Conservation (phyloP, 1,140 invertebrate genomes). For the Ooceraea biroi region DNA sequence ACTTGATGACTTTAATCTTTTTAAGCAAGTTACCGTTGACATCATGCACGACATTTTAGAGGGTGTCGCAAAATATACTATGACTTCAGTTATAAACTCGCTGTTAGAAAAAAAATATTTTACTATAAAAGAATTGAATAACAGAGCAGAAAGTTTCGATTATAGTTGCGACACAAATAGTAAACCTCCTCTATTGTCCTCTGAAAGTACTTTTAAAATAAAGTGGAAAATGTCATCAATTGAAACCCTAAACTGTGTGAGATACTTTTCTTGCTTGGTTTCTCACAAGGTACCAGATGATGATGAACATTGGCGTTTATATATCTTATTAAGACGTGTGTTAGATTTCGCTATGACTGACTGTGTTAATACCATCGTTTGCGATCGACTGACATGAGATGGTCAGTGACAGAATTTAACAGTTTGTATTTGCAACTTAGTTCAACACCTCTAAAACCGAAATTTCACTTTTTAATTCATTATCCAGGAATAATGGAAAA, state of each 20-base stretch:
- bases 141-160: not conserved
- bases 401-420: conserved; percentile 7
- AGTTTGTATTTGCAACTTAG: conserved; percentile 5
- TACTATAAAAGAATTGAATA: conserved; percentile 9
- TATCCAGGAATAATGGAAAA: conserved; percentile 23
- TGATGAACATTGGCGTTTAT: conserved; percentile 22
- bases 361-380: not conserved
- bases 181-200: conserved; percentile 15
- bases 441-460: conserved; percentile 21
- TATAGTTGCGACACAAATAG: conserved; percentile 7
- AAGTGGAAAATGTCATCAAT: conserved; percentile 27
- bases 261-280: conserved; percentile 7
- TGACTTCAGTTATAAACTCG: conserved; percentile 7
- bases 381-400: not conserved
- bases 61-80: not conserved
- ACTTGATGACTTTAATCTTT: conserved; percentile 9
- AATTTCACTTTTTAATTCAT: conserved; percentile 27
- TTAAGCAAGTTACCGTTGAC: not conserved
- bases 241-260: conserved; percentile 2
- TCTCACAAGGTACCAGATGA: conserved; percentile 20
- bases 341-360: conserved; percentile 25
- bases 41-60: conserved; percentile 26
- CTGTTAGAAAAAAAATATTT: conserved; percentile 3
- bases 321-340: conserved; percentile 18
- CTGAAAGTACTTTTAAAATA: not conserved